phyloP scores from a whole-genome alignment of 2,113 vertebrate species.

The Myotis lucifugus region DNA sequence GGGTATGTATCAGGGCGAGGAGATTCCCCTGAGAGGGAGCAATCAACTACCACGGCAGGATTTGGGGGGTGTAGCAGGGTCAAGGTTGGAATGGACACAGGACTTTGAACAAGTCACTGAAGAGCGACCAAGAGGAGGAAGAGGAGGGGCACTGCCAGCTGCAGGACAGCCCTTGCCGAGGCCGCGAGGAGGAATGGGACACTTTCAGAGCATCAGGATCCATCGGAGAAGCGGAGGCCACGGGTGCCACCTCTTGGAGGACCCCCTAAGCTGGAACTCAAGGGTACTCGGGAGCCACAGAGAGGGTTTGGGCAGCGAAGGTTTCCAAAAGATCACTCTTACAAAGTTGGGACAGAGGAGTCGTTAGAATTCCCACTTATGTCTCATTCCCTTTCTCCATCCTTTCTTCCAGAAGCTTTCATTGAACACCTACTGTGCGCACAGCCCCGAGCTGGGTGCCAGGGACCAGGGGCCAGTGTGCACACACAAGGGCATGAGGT shows the following conservation, averaged over 20 bases:
- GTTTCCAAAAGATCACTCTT: neutral
- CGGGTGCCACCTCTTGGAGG: neutral
- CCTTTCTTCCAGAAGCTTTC: neutral
- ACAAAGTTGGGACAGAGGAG: neutral
- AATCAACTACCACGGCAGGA: neutral
- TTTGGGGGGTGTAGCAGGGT: accelerated
- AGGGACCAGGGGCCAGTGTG: neutral
- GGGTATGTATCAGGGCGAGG: accelerated
- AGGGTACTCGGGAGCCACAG: neutral
- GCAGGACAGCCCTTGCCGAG: accelerated
- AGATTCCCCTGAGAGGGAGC: neutral
- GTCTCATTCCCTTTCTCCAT: neutral
- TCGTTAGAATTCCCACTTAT: neutral
- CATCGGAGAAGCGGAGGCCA: neutral
- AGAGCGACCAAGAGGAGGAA: neutral
- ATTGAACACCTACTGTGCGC: neutral
- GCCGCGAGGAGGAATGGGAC: neutral
- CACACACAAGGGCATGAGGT: accelerated
- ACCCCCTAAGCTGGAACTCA: neutral
- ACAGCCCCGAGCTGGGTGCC: neutral
- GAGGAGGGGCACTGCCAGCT: neutral
- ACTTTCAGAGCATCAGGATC: neutral
- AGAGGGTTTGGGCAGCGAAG: neutral
- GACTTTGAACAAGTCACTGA: neutral
- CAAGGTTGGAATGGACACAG: neutral